A percentile compares a stretch with the other conserved stretches of the same genome.
Evolutionary conservation across 2,797 vertebrate genomes (phyloP).

Genomic region (Picus viridis): DNA sequence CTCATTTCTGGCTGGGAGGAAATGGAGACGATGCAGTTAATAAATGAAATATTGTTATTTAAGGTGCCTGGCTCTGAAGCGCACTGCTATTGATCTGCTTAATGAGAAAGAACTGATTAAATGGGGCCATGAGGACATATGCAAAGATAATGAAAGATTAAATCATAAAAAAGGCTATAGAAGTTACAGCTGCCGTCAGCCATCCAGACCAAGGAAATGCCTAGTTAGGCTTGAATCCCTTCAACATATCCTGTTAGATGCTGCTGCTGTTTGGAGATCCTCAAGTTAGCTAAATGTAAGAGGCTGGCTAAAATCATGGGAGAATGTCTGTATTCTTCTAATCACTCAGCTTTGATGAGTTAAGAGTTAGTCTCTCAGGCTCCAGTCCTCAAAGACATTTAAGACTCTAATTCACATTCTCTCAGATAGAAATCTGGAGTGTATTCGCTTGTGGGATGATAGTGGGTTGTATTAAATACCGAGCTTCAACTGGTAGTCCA

Average conservation of each 20-base stretch:
- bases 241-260: background rate
- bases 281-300: background rate
- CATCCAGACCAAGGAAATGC: background rate
- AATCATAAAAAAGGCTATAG: background rate
- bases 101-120: background rate
- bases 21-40: background rate
- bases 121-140: background rate
- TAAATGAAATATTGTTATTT: background rate
- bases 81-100: background rate
- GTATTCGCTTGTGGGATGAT: background rate
- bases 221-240: background rate
- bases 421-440: slow-evolving; percentile 38
- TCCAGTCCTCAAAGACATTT: background rate
- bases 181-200: background rate
- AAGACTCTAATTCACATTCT: background rate
- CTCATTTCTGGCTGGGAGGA: background rate
- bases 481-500: background rate
- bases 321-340: background rate
- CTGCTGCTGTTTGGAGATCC: background rate
- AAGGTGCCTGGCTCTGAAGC: background rate
- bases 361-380: background rate
- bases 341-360: background rate
- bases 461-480: slow-evolving; percentile 20
- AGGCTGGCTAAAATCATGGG: background rate
- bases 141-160: background rate